A percentile compares a stretch with the other conserved stretches of the same genome.
These are phyloP conservation scores for Portevinia maculata DNA, from an alignment of 2,888 invertebrate genomes.

Conservation along the genomic window DNA sequence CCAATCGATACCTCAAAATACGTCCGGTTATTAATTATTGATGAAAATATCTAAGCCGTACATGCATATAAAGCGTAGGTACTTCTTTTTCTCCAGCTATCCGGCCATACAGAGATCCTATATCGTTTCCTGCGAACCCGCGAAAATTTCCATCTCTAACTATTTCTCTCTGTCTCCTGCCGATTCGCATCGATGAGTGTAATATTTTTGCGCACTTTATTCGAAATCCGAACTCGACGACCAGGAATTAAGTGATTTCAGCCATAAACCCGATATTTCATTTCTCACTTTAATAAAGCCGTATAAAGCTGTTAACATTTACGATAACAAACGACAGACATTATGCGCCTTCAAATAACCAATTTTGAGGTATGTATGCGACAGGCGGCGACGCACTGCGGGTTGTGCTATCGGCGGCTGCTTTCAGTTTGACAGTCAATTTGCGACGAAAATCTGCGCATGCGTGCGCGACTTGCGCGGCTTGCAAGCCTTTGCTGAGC, in stretches of 20 bases:
- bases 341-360: slow-evolving; percentile 66
- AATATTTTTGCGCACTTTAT: slow-evolving; percentile 67
- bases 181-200: slow-evolving; percentile 50
- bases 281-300: slow-evolving; percentile 74
- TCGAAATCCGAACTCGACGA: slow-evolving; percentile 48
- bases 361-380: slow-evolving; percentile 71
- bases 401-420: slow-evolving; percentile 18
- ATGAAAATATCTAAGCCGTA: slow-evolving; percentile 34
- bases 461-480: slow-evolving; percentile 15
- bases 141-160: neutral
- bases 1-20: slow-evolving; percentile 47
- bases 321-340: slow-evolving; percentile 69
- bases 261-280: slow-evolving; percentile 74
- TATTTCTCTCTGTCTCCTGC: neutral
- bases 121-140: slow-evolving; percentile 8
- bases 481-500: neutral
- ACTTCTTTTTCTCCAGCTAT: neutral
- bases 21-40: slow-evolving; percentile 59
- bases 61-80: neutral
- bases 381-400: slow-evolving; percentile 51
- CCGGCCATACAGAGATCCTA: slow-evolving; percentile 14
- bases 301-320: slow-evolving; percentile 73
- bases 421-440: slow-evolving; percentile 57
- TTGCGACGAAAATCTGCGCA: slow-evolving; percentile 33
- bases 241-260: slow-evolving; percentile 72